Conservation (phyloP, 2,888 invertebrate species). For the Nomada hirtipes region DNA sequence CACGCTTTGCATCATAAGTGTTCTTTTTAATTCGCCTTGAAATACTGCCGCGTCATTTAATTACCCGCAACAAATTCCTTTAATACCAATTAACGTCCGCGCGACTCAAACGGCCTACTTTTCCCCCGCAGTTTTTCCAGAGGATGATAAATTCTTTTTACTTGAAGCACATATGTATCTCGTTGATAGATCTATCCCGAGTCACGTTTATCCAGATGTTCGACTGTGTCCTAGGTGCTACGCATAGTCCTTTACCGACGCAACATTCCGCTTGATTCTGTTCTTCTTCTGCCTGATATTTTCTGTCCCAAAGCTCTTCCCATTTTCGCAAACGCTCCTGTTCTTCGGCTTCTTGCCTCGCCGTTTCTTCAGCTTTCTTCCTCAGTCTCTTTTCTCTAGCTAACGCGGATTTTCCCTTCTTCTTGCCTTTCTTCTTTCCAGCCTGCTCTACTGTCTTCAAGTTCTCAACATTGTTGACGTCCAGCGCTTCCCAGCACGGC, state of each 20-base stretch:
- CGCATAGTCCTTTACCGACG: constrained; percentile 45
- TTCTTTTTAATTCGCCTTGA: neutral
- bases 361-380: neutral
- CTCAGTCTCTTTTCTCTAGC: neutral
- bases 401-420: constrained; percentile 22
- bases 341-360: constrained; percentile 39
- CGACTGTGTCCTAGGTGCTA: constrained; percentile 65
- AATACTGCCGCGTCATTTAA: neutral
- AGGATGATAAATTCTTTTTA: constrained; percentile 45
- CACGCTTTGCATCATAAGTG: neutral
- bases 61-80: too few species aligned
- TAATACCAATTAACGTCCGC: neutral
- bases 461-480: constrained; percentile 27
- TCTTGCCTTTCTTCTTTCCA: constrained; percentile 15
- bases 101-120: neutral
- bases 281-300: constrained; percentile 59
- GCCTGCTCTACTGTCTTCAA: constrained; percentile 7
- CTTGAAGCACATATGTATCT: constrained; percentile 70
- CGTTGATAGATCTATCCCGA: constrained; percentile 64
- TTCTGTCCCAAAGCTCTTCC: constrained; percentile 67
- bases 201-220: constrained; percentile 73
- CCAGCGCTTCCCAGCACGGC: constrained; percentile 24
- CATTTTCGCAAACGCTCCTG: constrained; percentile 62
- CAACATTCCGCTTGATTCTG: constrained; percentile 64
- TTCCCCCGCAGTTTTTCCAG: neutral